A percentile compares a stretch with the other conserved stretches of the same genome.
Conservation (phyloP, 2,113 vertebrate species). For the Nibea coibor region DNA sequence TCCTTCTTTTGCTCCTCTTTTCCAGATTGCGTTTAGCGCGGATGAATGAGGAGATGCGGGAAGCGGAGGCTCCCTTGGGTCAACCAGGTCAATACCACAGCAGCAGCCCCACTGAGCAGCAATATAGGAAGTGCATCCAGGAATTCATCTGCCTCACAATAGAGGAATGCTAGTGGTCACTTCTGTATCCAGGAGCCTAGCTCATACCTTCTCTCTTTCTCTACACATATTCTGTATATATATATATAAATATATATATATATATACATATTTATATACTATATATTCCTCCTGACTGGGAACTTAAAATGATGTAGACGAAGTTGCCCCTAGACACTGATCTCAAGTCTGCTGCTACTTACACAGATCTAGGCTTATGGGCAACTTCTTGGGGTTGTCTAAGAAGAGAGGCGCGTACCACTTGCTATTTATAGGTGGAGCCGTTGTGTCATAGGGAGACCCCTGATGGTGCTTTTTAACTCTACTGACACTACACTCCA, state of each 20-base stretch:
- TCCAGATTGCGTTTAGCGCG: constrained; percentile 93
- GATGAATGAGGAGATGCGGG: constrained; percentile 99
- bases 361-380: constrained; percentile 40
- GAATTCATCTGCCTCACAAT: constrained; percentile 95
- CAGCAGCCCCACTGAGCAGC: constrained; percentile 96
- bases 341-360: constrained; percentile 46
- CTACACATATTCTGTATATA: not conserved
- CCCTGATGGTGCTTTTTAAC: constrained; percentile 71
- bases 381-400: constrained; percentile 45
- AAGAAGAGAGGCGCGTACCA: constrained; percentile 6
- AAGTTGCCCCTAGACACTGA: constrained; percentile 65
- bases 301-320: constrained; percentile 18
- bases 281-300: constrained; percentile 37
- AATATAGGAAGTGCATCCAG: constrained; percentile 97
- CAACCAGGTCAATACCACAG: constrained; percentile 98
- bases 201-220: not conserved
- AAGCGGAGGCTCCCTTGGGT: constrained; percentile 93
- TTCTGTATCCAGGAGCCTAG: constrained; percentile 34
- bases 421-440: constrained; percentile 10
- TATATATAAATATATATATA: no score
- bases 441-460: constrained; percentile 29
- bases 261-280: constrained; percentile 14
- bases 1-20: not conserved
- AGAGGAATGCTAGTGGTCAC: constrained; percentile 81
- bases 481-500: constrained; percentile 64